These are phyloP conservation scores for Oligia fasciuncula DNA, from an alignment of 2,888 invertebrate genomes.

Conservation along the genomic window DNA sequence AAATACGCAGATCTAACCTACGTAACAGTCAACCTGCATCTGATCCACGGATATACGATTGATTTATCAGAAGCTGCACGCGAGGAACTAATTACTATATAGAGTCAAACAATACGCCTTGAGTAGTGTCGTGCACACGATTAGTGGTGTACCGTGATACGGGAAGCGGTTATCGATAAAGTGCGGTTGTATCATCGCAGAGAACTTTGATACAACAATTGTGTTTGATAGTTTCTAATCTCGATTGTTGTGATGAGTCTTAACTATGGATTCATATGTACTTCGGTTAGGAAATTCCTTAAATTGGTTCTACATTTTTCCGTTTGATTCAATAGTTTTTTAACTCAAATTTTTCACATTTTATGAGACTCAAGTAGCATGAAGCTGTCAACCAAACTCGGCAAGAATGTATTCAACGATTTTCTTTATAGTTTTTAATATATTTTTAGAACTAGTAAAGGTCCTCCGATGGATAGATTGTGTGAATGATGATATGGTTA, in stretches of 20 bases:
- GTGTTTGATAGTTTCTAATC: conserved; percentile 14
- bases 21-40: conserved; percentile 18
- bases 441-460: not conserved
- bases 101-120: conserved; percentile 60
- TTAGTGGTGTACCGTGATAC: conserved; percentile 55
- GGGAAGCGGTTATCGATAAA: conserved; percentile 45
- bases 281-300: not conserved
- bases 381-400: not conserved
- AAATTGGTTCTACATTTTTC: not conserved
- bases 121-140: conserved; percentile 44
- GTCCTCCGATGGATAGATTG: not conserved
- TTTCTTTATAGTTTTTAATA: not conserved
- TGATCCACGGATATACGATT: conserved; percentile 52
- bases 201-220: not conserved
- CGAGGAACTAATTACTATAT: conserved; percentile 69
- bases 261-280: not conserved
- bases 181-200: not conserved
- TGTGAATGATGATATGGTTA: not conserved
- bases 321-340: not conserved
- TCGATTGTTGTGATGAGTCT: not conserved
- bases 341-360: too few species aligned
- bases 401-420: not conserved
- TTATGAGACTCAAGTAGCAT: not conserved
- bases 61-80: conserved; percentile 60
- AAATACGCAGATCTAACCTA: conserved; percentile 3